phyloP scores from a whole-genome alignment of 2,888 invertebrate genomes.

The Protonemura montana region DNA sequence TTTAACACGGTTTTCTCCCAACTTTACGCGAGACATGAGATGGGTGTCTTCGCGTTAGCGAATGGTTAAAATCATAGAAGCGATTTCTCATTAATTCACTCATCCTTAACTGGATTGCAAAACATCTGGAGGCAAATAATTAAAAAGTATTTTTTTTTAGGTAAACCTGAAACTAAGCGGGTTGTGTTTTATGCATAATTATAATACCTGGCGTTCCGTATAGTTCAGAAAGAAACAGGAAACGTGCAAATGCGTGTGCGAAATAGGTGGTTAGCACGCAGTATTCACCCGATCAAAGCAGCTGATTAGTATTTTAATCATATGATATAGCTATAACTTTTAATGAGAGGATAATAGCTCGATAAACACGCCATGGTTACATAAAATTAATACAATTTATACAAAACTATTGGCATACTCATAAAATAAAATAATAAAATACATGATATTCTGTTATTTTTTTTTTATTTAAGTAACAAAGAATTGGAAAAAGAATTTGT shows the following conservation, averaged over 20 bases:
- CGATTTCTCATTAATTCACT: neutral
- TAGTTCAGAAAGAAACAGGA: conserved; percentile 9
- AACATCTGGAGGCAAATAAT: neutral
- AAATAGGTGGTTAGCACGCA: neutral
- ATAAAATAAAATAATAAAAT: neutral
- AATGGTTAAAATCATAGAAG: neutral
- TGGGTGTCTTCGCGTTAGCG: neutral
- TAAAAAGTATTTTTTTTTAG: neutral
- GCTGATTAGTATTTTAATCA: conserved; percentile 13
- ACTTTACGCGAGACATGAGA: neutral
- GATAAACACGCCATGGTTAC: neutral
- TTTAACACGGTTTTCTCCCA: conserved; percentile 8
- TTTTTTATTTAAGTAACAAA: neutral
- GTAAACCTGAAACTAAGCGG: neutral
- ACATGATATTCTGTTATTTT: neutral
- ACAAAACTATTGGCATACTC: neutral
- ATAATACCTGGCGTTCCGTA: neutral
- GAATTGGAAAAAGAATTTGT: neutral
- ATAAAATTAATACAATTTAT: neutral
- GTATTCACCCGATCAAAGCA: neutral
- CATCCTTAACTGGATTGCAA: neutral
- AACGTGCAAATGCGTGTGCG: conserved; percentile 27
- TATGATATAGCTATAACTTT: conserved; percentile 15
- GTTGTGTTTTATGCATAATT: neutral
- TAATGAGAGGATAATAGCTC: neutral